Conservation (phyloP, 1,140 invertebrate species). For the Delia radicum region DNA sequence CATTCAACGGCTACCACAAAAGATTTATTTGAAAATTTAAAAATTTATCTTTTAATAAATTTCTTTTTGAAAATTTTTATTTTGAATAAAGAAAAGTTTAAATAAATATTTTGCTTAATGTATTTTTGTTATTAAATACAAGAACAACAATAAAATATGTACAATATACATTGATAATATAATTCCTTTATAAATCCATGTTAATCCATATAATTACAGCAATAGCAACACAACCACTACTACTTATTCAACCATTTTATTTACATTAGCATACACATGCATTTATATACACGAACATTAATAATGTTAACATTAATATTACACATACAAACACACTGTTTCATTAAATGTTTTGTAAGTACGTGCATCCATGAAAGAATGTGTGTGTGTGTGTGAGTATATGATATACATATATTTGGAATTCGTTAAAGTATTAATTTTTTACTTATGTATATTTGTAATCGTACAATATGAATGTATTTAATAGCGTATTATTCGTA, state of each 20-base stretch:
- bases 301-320: conserved; percentile 11
- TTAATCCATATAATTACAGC: neutral
- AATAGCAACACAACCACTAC: neutral
- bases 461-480: neutral
- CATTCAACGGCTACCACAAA: too few species aligned
- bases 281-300: conserved; percentile 2
- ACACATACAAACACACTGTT: neutral
- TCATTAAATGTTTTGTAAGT: neutral
- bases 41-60: neutral
- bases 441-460: neutral
- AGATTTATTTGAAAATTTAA: neutral
- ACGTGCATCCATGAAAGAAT: neutral
- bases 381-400: neutral
- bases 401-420: neutral
- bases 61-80: neutral
- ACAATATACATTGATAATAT: too few species aligned
- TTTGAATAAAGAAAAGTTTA: too few species aligned
- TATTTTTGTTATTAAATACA: too few species aligned
- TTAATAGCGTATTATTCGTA: neutral
- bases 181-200: neutral
- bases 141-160: too few species aligned
- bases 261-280: conserved; percentile 16
- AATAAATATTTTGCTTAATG: too few species aligned
- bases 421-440: neutral
- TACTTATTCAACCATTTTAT: conserved; percentile 8